phyloP scores from a whole-genome alignment of 2,113 vertebrate genomes.

The Suncus etruscus region DNA sequence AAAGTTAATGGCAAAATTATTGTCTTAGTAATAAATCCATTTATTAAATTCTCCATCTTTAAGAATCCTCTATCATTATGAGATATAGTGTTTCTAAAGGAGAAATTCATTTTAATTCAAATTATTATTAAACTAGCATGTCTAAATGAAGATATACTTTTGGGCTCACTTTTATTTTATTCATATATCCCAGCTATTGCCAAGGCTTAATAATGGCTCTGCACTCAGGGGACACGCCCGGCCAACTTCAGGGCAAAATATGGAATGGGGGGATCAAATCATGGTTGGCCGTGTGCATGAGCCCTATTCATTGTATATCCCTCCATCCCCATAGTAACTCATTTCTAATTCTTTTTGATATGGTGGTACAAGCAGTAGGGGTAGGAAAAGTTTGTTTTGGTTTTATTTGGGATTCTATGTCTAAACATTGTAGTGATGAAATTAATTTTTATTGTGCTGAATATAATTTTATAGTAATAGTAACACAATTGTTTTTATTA shows the following conservation, averaged over 20 bases:
- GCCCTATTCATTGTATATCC: no score
- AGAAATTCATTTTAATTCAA: conserved; percentile 14
- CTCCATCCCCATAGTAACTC: no score
- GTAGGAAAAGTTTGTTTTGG: background rate
- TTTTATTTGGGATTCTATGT: background rate
- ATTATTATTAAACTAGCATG: background rate
- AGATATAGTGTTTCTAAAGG: background rate
- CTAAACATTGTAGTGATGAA: background rate
- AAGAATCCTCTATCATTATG: background rate
- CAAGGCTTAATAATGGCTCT: no score
- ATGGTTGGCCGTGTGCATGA: no score
- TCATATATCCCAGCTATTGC: no score
- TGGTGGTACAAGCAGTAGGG: no score
- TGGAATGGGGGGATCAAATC: no score
- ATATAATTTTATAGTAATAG: background rate
- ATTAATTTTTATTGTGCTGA: background rate
- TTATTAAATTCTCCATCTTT: background rate
- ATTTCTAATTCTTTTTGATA: no score
- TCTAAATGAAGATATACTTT: background rate
- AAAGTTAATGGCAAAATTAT: background rate
- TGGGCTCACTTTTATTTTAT: no score
- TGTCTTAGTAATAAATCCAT: background rate
- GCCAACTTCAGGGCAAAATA: no score
- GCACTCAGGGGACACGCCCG: no score
- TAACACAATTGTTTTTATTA: background rate